These are phyloP conservation scores for Ormyrus rosae DNA, from an alignment of 2,888 invertebrate species.

Conservation along the genomic window DNA sequence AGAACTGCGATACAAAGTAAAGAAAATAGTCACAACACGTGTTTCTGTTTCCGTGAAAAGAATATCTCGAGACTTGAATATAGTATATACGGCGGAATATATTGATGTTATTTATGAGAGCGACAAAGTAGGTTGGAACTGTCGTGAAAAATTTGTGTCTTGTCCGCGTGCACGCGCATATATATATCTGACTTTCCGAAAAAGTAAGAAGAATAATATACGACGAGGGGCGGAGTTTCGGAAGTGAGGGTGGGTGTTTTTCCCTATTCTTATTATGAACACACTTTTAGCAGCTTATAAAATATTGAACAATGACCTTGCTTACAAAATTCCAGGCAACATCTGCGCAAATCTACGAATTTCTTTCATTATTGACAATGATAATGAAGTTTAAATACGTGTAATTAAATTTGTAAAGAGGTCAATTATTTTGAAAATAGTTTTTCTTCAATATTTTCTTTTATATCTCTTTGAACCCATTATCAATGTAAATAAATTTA, in stretches of 20 bases:
- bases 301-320: no score
- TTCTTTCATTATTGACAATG: no score
- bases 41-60: constrained; percentile 35
- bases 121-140: constrained; percentile 39
- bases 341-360: no score
- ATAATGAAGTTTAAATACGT: no score
- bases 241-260: constrained; percentile 49
- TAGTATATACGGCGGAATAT: constrained; percentile 13
- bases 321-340: no score
- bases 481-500: no score
- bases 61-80: constrained; percentile 1
- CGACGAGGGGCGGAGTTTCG: constrained; percentile 41
- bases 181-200: neutral
- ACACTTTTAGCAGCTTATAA: no score
- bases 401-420: no score
- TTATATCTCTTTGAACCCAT: no score
- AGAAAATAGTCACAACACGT: constrained; percentile 27
- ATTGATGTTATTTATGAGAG: constrained; percentile 47
- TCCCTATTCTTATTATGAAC: no score
- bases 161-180: constrained; percentile 1
- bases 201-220: constrained; percentile 50
- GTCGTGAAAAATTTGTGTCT: constrained; percentile 30
- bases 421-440: no score
- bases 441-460: no score
- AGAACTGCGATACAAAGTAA: constrained; percentile 42